Percentiles rank a stretch among this genome's conserved stretches.
phyloP scores from a whole-genome alignment of 2,797 vertebrate genomes.

The Megalops cyprinoides region DNA sequence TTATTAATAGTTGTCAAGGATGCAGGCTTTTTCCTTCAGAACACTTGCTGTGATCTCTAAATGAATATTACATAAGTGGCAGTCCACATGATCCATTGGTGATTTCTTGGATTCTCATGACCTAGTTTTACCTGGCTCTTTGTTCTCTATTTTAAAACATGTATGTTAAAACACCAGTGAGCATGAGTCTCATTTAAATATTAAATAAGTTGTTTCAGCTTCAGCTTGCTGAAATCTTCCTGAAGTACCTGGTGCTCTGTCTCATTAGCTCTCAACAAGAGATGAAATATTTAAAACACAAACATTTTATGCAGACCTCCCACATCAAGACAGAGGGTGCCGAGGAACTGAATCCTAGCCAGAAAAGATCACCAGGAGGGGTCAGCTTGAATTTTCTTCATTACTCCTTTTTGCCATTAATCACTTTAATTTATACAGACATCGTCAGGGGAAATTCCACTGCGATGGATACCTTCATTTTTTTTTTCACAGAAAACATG shows the following conservation, averaged over 20 bases:
- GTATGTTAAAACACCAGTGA: neutral
- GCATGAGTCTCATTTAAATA: neutral
- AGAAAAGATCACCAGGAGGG: neutral
- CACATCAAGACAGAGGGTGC: neutral
- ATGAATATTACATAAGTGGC: too few species aligned
- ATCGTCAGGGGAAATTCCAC: neutral
- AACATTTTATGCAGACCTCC: neutral
- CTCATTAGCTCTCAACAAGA: neutral
- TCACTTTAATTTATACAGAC: neutral
- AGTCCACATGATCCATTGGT: too few species aligned
- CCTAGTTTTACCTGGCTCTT: neutral
- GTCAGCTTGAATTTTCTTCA: neutral
- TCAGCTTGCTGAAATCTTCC: neutral
- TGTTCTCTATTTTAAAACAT: neutral
- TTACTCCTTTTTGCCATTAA: neutral
- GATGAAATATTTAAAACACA: neutral
- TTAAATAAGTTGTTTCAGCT: neutral
- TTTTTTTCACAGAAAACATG: neutral
- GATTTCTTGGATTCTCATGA: too few species aligned
- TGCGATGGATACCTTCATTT: neutral
- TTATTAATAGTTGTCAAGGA: too few species aligned
- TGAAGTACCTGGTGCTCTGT: neutral
- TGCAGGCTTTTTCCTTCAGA: too few species aligned
- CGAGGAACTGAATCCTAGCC: slow-evolving; percentile 14
- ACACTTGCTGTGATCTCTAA: too few species aligned